Conservation (phyloP, 2,797 vertebrate species). For the Notolabrus celidotus region DNA sequence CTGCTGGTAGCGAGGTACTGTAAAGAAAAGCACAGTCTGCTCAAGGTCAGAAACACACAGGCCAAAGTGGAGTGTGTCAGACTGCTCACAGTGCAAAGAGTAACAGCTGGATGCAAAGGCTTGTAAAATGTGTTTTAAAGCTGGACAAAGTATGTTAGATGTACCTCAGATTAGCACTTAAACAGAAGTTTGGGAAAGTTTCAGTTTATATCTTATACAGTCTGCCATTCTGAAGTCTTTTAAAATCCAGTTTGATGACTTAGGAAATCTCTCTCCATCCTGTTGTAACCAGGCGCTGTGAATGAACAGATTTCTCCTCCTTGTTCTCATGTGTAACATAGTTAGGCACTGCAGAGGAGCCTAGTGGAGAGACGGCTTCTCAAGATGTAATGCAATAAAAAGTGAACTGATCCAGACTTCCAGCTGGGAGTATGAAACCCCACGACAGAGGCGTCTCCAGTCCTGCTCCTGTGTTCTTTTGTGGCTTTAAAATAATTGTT, state of each 20-base stretch:
- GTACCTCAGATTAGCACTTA: neutral
- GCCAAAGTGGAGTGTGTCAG: neutral
- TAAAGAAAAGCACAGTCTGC: constrained; percentile 26
- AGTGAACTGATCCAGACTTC: constrained; percentile 50
- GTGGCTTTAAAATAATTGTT: constrained; percentile 16
- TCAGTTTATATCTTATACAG: too few relatives aligned
- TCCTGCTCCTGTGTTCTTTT: neutral
- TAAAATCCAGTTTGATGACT: constrained; percentile 3
- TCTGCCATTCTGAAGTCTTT: constrained; percentile 7
- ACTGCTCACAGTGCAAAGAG: constrained; percentile 4
- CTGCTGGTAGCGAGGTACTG: constrained; percentile 44
- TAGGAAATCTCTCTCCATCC: constrained; percentile 7
- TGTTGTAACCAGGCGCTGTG: constrained; percentile 21
- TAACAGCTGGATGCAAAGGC: neutral
- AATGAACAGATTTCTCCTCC: constrained; percentile 1
- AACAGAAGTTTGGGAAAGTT: too few relatives aligned
- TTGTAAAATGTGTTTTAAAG: neutral
- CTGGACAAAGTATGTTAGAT: neutral
- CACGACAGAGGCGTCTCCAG: neutral
- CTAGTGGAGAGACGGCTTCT: constrained; percentile 8
- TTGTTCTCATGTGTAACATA: neutral
- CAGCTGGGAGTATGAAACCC: constrained; percentile 46
- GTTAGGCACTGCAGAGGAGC: neutral
- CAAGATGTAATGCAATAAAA: constrained; percentile 32
- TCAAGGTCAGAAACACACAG: constrained; percentile 9